phyloP scores from a whole-genome alignment of 2,888 invertebrate species.

The Rhopalosiphum nymphaeae region DNA sequence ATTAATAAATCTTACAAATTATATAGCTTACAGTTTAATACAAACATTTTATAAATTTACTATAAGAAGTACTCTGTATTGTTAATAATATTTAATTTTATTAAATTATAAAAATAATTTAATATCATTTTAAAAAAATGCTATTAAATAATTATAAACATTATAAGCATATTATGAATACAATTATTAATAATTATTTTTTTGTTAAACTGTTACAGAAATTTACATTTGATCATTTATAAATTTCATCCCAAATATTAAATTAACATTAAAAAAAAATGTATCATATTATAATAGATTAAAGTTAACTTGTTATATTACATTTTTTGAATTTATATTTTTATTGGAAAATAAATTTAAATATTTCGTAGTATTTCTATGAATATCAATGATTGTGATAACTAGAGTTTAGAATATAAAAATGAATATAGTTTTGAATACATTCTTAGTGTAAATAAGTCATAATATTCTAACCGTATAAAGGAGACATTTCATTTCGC shows the following conservation, averaged over 20 bases:
- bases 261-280: neutral
- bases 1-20: no score
- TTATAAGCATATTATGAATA: no score
- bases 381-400: neutral
- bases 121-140: no score
- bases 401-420: neutral
- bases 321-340: neutral
- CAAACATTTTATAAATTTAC: no score
- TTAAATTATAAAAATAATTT: no score
- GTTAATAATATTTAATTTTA: no score
- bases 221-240: neutral
- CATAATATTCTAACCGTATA: neutral
- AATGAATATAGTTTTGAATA: slow-evolving; percentile 3
- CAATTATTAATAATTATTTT: neutral
- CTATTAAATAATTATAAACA: no score
- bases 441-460: neutral
- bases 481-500: neutral
- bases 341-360: neutral
- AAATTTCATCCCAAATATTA: neutral
- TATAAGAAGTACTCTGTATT: no score
- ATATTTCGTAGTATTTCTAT: neutral
- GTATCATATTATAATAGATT: neutral
- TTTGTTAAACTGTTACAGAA: neutral
- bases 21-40: no score
- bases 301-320: neutral